Conservation (phyloP, 2,888 invertebrate genomes). For the Watsonalla cultraria region DNA sequence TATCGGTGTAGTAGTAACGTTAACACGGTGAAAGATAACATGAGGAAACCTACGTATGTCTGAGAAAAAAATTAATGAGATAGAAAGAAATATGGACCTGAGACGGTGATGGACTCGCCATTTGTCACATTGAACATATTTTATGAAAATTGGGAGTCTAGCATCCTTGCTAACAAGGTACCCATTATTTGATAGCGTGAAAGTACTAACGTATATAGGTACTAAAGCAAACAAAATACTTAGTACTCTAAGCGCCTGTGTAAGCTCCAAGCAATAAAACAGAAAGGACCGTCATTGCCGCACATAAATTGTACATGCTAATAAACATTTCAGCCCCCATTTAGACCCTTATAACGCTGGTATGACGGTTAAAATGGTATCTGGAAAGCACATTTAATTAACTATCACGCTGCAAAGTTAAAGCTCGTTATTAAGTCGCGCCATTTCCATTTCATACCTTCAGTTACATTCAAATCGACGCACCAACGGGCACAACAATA, state of each 20-base stretch:
- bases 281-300: conserved; percentile 12
- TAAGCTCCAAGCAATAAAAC: not conserved
- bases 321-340: conserved; percentile 25
- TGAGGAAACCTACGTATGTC: no score
- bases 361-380: conserved; percentile 29
- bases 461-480: no score
- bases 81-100: no score
- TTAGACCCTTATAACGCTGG: conserved; percentile 26
- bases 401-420: conserved; percentile 33
- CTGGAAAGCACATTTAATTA: conserved; percentile 32
- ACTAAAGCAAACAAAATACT: not conserved
- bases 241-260: conserved; percentile 12
- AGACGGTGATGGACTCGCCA: no score
- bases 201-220: not conserved
- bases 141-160: no score
- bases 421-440: conserved; percentile 22
- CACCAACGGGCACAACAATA: no score
- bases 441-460: no score
- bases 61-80: no score
- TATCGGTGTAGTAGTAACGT: no score
- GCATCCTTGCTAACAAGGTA: no score
- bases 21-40: no score
- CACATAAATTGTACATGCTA: conserved; percentile 26
- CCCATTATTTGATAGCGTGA: not conserved
- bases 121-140: no score